Base-by-base conservation (phyloP, 1,140 invertebrate species). In the Euborellia annulipes region DNA sequence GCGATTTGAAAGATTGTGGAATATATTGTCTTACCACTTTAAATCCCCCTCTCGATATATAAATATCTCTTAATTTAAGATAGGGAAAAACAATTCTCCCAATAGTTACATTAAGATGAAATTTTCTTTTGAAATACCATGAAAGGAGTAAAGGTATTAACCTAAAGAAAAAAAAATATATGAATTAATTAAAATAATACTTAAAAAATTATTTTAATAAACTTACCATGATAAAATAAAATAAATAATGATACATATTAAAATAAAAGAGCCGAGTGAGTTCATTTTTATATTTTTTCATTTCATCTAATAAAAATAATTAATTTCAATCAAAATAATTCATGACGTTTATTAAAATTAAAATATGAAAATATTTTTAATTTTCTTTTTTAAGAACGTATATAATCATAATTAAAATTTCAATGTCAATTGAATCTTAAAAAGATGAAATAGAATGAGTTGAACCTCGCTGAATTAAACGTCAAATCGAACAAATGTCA, bases 71-170 rank as follows among this genome's bases (percentile, higher is more conserved):
- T 2, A 79, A 59, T 39, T 71, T 73, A 51, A 79, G 71, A 57
- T 77, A 79, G 34, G 75, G 73, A 21, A 83, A 61, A 7, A 74
- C 71, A 50, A 82, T 75, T 46, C 72, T 67, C 2, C 79, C 78
- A 36, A 82, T 75, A 51, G 72, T 72, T 19, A 80, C 59, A 53
- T 77, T 68, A 43, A 80, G 72, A 57, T 75, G 72, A 52, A 75
- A 76, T 55, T 70, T 71, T 54, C 71, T 65, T 59, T 76, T 76
- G 20, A 80, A 73, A 13, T 76, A 56, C 76, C 78, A 81, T 58
- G 74, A 70, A 43, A 79, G 55, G n/a, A 76, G 52, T 58, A 67
- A 71, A 50, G 79, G 78, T 34, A 82, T 53, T 21, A 80, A 55
- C 69, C 79, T 82, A 60, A 50, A 55, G 56, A 48, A 51, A 37